Base-by-base conservation (phyloP, 2,797 vertebrate species). In the Phylloscopus collybita region DNA sequence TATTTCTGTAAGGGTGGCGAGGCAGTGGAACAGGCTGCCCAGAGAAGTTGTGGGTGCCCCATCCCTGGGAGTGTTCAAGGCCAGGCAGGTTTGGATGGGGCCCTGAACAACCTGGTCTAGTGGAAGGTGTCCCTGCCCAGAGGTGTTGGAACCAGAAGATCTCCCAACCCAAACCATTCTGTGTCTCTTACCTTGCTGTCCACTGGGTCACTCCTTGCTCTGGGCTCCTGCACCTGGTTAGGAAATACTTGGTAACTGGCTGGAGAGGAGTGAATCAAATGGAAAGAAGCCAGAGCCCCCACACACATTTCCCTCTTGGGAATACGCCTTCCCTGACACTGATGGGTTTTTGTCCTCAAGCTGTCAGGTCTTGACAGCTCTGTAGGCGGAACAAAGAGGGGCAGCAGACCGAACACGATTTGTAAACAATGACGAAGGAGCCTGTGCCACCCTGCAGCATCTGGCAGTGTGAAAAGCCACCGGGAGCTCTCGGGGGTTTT, bases 401-500 rank as follows among this genome's bases (percentile, higher is more conserved):
- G 25, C 45, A 69, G 56, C 73, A 66, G 85, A 88, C 73, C 3
- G 1, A 70, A 79, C 36, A n/a, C 64, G 66, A 82, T 90, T 60
- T 66, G 49, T 81, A 88, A 84, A 67, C 76, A 86, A 34, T 53
- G 66, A 45, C 72, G 51, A 51, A 84, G 66, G 70, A 83, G 32
- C n/a, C 6, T 56, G 87, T 94, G 40, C 56, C 29, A 42, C 38
- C 69, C 62, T 8, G 29, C 69, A 21, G 16, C 11, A 5, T 82
- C 34, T 89, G 80, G 45, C 62, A 29, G 30, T 2, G 6, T 64
- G 3, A 53, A 73, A 61, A 90, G 36, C 1, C 30, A 59, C 32
- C 0, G 0, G 50, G 70, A 73, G 11, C 27, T 72, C 49, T 22
- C 1, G 0, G 44, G n/a, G 12, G 11, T 27, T 79, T 78, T 80